Evolutionary conservation across 2,797 vertebrate species (phyloP), one percentile per base, ranked within the genome.

Genomic region (Sylvilagus floridanus): DNA sequence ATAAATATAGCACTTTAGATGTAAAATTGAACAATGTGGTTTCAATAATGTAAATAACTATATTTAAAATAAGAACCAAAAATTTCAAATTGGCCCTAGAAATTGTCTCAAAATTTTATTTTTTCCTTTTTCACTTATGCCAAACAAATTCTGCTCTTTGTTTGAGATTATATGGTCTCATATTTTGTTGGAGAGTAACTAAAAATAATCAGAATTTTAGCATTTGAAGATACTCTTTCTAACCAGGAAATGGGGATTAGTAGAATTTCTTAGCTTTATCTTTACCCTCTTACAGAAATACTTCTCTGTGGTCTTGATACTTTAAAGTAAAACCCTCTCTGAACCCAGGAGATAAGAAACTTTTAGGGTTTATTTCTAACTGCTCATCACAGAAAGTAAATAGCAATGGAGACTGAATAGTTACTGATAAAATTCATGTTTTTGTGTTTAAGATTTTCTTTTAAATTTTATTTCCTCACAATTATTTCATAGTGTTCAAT

Each of bases 271-370:
- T 86, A 91, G 52, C 42, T 86, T 86, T 73, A 60, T 63, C 65
- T 75, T 81, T 32, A 69, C n/a, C 9, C 14, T 50, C 66, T 77
- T 47, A 75, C 3, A 79, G 65, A 90, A 92, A 90, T 84, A 7
- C 11, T 83, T 28, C 78, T 91, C 57, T 90, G 72, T 60, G 68
- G 76, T 96, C 83, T 90, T 85, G 54, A 77, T 85, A 78, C 60
- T 94, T 94, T 75, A 90, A 82, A 96, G 35, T 68, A 84, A 95
- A 95, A 95, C n/a, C 22, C 75, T 93, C 94, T 30, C 75, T 93
- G 95, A 91, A 73, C 2, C 28, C 26, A 75, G 35, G 9, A 95
- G 72, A 95, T 81, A 93, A 95, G 81, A 88, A 90, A 88, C 14
- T 91, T 90, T 35, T 16, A 50, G 22, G 47, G 30, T 2, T 79